These are phyloP conservation scores for Avahi laniger DNA, from an alignment of 2,797 vertebrate species.

Conservation along the genomic window DNA sequence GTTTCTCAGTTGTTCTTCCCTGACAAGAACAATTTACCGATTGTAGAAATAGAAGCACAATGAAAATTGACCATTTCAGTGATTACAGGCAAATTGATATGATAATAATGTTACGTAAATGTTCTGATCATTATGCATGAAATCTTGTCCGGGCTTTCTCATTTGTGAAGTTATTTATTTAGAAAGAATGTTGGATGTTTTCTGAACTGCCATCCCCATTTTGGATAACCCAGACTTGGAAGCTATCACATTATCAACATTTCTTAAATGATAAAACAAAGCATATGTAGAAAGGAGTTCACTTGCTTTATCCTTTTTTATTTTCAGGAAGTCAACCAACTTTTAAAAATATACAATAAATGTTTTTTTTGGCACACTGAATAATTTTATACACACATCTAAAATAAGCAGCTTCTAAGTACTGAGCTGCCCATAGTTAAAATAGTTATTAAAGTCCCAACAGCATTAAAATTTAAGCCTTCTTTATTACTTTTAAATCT, in stretches of 20 bases:
- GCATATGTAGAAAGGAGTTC: neutral
- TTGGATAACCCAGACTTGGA: neutral
- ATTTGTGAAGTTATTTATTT: constrained; percentile 1
- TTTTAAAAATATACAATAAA: constrained; percentile 74
- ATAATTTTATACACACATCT: constrained; percentile 83
- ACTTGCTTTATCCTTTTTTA: constrained; percentile 66
- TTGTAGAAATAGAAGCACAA: neutral
- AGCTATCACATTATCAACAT: neutral
- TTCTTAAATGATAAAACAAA: constrained; percentile 38
- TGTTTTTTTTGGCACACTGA: constrained; percentile 80
- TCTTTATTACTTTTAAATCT: constrained; percentile 88
- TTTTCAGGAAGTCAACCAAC: constrained; percentile 82
- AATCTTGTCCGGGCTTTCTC: neutral
- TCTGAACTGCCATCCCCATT: neutral
- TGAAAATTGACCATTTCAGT: neutral
- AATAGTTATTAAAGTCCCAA: constrained; percentile 85
- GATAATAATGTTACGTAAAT: neutral
- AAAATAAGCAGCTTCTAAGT: constrained; percentile 83
- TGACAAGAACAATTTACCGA: neutral
- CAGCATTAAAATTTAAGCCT: constrained; percentile 89
- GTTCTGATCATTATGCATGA: neutral
- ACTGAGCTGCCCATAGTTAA: constrained; percentile 86
- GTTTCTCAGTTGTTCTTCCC: neutral
- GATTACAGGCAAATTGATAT: neutral
- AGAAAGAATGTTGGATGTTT: neutral